Evolutionary conservation across 2,113 vertebrate genomes (phyloP).

Genomic region (Elgaria multicarinata): DNA sequence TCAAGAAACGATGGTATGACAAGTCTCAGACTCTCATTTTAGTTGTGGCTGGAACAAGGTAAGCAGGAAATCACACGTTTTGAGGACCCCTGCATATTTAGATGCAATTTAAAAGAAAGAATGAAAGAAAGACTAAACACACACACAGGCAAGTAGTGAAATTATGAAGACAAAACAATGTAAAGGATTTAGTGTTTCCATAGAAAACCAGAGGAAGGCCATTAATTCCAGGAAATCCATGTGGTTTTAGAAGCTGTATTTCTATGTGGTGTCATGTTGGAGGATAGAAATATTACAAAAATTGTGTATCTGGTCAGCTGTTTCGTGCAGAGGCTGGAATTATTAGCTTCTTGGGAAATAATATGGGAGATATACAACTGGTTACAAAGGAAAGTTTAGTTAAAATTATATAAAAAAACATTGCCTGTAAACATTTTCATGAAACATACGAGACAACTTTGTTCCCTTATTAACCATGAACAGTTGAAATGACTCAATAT

Average conservation of each 20-base stretch:
- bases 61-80: neutral
- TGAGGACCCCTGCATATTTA: neutral
- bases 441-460: neutral
- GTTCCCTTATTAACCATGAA: neutral
- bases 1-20: neutral
- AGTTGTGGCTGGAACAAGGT: neutral
- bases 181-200: neutral
- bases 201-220: neutral
- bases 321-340: neutral
- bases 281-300: neutral
- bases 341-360: neutral
- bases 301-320: neutral
- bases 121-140: too few relatives aligned
- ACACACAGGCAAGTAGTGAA: too few relatives aligned
- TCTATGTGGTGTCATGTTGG: neutral
- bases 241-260: neutral
- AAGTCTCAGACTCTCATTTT: neutral
- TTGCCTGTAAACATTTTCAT: neutral
- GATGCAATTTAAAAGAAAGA: neutral
- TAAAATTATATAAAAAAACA: neutral
- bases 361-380: neutral
- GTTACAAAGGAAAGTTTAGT: neutral
- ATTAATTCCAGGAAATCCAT: neutral
- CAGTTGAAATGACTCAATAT: neutral
- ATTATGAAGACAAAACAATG: neutral